phyloP scores from a whole-genome alignment of 2,888 invertebrate genomes.

The Chorisops tibialis region DNA sequence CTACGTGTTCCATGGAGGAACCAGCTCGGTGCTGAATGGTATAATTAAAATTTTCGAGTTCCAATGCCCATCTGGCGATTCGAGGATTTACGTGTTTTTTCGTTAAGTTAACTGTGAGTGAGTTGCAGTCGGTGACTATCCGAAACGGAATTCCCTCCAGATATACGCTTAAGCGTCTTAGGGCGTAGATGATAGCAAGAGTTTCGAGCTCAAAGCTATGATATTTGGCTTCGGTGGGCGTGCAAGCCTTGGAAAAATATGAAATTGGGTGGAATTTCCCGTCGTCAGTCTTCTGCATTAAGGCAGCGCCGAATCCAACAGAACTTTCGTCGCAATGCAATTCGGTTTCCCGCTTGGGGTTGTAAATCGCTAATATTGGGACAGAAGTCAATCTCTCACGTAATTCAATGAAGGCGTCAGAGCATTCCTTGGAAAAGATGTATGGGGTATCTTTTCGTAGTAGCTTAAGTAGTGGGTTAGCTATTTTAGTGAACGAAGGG shows the following conservation, averaged over 20 bases:
- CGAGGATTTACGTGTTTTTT: conserved; percentile 34
- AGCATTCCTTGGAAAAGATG: conserved; percentile 20
- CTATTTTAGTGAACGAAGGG: conserved; percentile 32
- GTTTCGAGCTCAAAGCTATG: conserved; percentile 42
- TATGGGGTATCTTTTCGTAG: conserved; percentile 26
- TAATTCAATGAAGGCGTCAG: conserved; percentile 21
- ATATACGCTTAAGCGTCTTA: conserved; percentile 39
- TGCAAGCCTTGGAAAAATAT: conserved; percentile 40
- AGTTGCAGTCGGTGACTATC: conserved; percentile 40
- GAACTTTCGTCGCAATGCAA: conserved; percentile 41
- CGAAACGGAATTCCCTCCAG: conserved; percentile 37
- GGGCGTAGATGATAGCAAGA: conserved; percentile 38
- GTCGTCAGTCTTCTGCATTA: conserved; percentile 35
- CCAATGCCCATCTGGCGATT: conserved; percentile 31
- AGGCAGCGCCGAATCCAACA: conserved; percentile 37
- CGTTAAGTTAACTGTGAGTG: conserved; percentile 31
- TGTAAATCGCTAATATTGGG: conserved; percentile 40
- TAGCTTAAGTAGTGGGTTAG: conserved; percentile 41
- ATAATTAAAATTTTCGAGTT: conserved; percentile 32
- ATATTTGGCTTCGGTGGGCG: conserved; percentile 37
- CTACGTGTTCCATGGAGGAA: conserved; percentile 38
- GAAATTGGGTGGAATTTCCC: conserved; percentile 38
- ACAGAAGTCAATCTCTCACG: conserved; percentile 25
- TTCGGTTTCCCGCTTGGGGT: conserved; percentile 38
- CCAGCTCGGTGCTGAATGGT: conserved; percentile 29